Evolutionary conservation across 1,140 invertebrate genomes (phyloP), one percentile per base, ranked within the genome.

Genomic region (Mamestra configurata): DNA sequence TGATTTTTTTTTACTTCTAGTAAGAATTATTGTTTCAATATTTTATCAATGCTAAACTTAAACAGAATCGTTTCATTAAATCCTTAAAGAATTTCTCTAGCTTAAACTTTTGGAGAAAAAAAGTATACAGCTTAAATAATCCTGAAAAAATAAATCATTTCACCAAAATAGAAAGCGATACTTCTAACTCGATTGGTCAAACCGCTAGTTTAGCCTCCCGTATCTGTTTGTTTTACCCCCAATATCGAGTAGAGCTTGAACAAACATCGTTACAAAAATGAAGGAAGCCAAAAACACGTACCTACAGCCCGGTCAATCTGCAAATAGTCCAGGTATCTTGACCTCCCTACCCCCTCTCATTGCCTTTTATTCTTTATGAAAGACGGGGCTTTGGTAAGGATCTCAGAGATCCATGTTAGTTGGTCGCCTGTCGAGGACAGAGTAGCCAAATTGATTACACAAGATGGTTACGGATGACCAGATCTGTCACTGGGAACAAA

Each of bases 401-500:
- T 18, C 6, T 37, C 11, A 76, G 51, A 20, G 81, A 55, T 82
- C 81, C 35, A 22, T 8, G n/a, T 46, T 66, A 5, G 40, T 24
- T 82, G 77, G 81, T 43, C 18, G 5, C 1, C 27, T 77, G 76
- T 70, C 15, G 64, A 66, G 40, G 71, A 68, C 51, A 57, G 59
- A 79, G 51, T 79, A 66, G 80, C 64, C 55, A 57, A 84, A 86
- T 80, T 82, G 84, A 86, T 86, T 86, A 82, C 80, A 77, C 72
- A 71, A 84, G 80, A 80, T 77, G 79, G 73, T 79, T 80, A 82
- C 79, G 51, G 79, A 86, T 82, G 77, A 77, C 80, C 49, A 59
- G 70, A 86, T 86, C 84, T 75, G 80, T 85, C 82, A 84, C 57
- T 7, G 70, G 68, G 18, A n/a, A 66, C 77, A 86, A 84, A 86